Conservation (phyloP, 2,888 invertebrate genomes). For the Tridacna gigas region DNA sequence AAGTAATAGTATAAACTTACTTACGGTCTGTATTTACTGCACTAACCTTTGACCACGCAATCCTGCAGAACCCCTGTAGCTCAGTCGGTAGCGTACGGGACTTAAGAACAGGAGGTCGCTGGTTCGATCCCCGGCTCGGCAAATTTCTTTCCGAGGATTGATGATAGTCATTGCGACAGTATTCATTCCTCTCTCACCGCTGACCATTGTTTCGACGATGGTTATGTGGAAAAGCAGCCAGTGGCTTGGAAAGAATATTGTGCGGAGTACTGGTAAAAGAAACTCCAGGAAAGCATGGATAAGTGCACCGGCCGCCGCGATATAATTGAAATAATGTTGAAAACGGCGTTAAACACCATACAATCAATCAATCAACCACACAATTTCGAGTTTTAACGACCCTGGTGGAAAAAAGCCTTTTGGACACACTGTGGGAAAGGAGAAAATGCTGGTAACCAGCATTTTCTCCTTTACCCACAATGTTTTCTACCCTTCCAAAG, state of each 20-base stretch:
- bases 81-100: not conserved
- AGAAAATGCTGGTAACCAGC: too few relatives aligned
- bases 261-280: not conserved
- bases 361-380: not conserved
- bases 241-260: not conserved
- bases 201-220: too few relatives aligned
- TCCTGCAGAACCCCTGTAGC: too few relatives aligned
- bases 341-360: not conserved
- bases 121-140: not conserved
- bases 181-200: not conserved
- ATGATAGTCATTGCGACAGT: not conserved
- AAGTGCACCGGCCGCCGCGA: not conserved
- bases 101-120: not conserved
- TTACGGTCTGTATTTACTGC: too few relatives aligned
- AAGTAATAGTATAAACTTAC: too few relatives aligned
- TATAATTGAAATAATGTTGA: not conserved
- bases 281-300: not conserved
- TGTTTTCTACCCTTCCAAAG: too few relatives aligned
- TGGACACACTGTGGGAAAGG: too few relatives aligned
- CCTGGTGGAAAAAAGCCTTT: too few relatives aligned
- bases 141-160: not conserved
- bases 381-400: too few relatives aligned
- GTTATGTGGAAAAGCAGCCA: not conserved
- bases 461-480: too few relatives aligned
- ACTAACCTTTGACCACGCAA: too few relatives aligned